These are phyloP conservation scores for Taeniopygia guttata DNA, from an alignment of 2,797 vertebrate species.

Conservation along the genomic window DNA sequence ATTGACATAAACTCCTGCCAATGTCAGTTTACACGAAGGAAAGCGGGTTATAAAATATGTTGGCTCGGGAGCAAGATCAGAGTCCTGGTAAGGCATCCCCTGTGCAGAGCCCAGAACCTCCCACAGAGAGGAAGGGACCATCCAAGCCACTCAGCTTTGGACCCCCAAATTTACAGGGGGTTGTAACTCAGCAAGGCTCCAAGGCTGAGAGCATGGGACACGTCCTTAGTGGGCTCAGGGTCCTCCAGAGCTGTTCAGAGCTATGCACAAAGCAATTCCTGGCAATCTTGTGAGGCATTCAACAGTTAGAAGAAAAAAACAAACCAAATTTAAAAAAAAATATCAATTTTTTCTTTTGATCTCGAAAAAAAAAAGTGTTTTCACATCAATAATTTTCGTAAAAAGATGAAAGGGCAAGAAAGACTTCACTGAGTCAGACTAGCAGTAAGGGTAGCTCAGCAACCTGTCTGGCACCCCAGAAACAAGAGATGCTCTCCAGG, in stretches of 20 bases:
- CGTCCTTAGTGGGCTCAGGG: rapidly evolving
- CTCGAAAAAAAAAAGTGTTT: not conserved
- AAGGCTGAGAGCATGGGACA: not conserved
- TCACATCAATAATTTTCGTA: rapidly evolving
- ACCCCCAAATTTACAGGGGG: rapidly evolving
- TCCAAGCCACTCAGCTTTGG: not conserved
- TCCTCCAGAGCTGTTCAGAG: not conserved
- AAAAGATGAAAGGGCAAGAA: not conserved
- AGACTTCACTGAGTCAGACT: not conserved
- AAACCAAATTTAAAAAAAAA: not conserved
- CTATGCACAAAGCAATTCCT: not conserved
- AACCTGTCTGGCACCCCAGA: not conserved
- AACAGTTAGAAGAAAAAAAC: not conserved
- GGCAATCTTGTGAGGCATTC: not conserved
- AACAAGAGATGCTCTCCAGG: not conserved
- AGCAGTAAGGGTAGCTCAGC: not conserved
- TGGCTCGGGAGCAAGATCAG: constrained; percentile 5
- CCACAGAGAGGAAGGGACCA: not conserved
- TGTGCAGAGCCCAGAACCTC: not conserved
- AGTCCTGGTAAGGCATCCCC: not conserved
- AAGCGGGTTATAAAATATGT: not conserved
- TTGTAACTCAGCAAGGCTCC: not conserved
- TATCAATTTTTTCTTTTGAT: too few relatives aligned
- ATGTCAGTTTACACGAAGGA: constrained; percentile 36
- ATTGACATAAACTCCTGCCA: constrained; percentile 57